Conservation (phyloP, 2,113 vertebrate species). For the Spea bombifrons region DNA sequence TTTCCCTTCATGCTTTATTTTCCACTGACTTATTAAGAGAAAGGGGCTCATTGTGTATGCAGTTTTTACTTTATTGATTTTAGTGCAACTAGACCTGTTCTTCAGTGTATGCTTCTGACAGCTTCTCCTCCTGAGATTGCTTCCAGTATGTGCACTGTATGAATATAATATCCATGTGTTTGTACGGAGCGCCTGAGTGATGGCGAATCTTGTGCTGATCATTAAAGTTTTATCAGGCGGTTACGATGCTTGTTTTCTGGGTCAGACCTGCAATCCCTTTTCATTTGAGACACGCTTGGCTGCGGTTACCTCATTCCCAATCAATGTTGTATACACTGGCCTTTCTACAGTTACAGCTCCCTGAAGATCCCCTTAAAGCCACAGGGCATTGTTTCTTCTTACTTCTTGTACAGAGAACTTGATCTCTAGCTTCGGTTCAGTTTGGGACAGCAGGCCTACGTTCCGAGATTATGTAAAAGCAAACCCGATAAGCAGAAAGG, state of each 20-base stretch:
- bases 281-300: conserved; percentile 75
- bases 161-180: conserved; percentile 21
- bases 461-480: not conserved
- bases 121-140: conserved; percentile 56
- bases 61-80: conserved; percentile 61
- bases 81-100: conserved; percentile 61
- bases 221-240: conserved; percentile 75
- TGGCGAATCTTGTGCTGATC: conserved; percentile 71
- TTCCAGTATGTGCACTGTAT: not conserved
- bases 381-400: conserved; percentile 39
- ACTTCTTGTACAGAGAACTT: not conserved
- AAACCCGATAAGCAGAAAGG: too few relatives aligned
- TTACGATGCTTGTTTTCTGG: conserved; percentile 79
- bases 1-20: not conserved
- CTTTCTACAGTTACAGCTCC: conserved; percentile 65
- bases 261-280: conserved; percentile 75
- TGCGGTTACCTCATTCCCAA: conserved; percentile 80
- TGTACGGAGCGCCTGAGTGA: conserved; percentile 51
- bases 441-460: conserved; percentile 12
- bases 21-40: conserved; percentile 13
- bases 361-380: conserved; percentile 63
- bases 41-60: conserved; percentile 47
- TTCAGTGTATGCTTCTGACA: conserved; percentile 54
- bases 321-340: conserved; percentile 68
- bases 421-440: conserved; percentile 24